Evolutionary conservation across 2,113 vertebrate genomes (phyloP), one percentile per base, ranked within the genome.

Genomic region (Coturnix japonica): DNA sequence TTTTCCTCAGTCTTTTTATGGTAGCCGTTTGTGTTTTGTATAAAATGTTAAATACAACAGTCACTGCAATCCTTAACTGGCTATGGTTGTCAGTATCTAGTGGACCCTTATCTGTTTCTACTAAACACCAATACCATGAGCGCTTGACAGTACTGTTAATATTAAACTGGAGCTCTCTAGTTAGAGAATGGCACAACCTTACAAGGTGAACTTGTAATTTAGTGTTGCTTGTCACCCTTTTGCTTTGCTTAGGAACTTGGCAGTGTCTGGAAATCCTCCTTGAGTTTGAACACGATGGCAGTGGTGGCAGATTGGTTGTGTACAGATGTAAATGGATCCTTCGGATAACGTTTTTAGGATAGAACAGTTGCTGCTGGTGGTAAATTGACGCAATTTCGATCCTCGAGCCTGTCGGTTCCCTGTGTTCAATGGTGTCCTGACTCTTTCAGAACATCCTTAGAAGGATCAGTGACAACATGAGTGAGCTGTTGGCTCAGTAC

Each of bases 1-100:
- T 94, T 90, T 92, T 78, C 79, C 89, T 92, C 91, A 28, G 71
- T 76, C 92, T 85, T 92, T 77, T 81, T 82, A 80, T 69, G 87
- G 84, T 89, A 87, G 94, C 69, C 30, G 8, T 91, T 96, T 92
- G 13, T 93, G 71, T 63, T 87, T 80, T 80, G 78, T 94, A 67
- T 67, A 43, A 91, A 80, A 79, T 23, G 51, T 83, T 89, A 13
- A 80, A 60, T 79, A 70, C 4, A 20, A 31, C 33, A 1, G 4
- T 66, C 61, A 19, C 74, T 28, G 57, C 87, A 74, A 67, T 47
- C 47, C 71, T 59, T 4, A 92, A 37, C 71, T 77, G 75, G 69
- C 63, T 57, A 3, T 13, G 18, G 49, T 47, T 26, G 26, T 39
- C 47, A 1, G 41, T 28, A 21, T 51, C 37, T 47, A 12, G 63